These are phyloP conservation scores for Aptenodytes forsteri DNA, from an alignment of 2,113 vertebrate species.

Conservation along the genomic window DNA sequence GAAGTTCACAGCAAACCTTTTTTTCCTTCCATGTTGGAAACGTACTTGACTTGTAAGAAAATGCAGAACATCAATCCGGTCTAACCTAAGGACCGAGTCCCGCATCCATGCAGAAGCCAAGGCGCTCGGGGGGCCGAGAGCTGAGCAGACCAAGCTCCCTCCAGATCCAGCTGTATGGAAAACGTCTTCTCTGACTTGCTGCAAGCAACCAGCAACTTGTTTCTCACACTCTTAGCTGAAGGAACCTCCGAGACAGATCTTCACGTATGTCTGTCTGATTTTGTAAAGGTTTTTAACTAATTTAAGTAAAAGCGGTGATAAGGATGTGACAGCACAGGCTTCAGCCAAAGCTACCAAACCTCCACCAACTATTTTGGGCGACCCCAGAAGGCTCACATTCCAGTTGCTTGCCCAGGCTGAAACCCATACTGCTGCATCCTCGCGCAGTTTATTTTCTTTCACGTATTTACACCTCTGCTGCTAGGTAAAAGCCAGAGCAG, in stretches of 20 bases:
- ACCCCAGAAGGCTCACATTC: not conserved
- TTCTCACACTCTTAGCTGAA: not conserved
- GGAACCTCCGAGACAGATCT: not conserved
- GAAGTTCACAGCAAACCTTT: not conserved
- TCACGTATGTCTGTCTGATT: accelerated
- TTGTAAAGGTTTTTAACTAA: not conserved
- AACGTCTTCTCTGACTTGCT: not conserved
- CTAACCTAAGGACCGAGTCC: not conserved
- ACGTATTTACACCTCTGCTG: not conserved
- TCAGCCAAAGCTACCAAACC: not conserved
- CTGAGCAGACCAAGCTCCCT: not conserved
- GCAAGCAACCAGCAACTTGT: not conserved
- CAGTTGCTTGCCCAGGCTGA: not conserved
- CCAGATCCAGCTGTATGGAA: not conserved
- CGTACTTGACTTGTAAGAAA: not conserved
- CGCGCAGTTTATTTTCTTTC: not conserved
- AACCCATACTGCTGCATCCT: not conserved
- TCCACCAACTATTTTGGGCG: not conserved
- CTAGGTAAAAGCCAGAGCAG: not conserved
- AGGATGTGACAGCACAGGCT: not conserved
- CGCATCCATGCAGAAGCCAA: not conserved
- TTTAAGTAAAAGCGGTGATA: not conserved
- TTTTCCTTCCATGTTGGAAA: not conserved
- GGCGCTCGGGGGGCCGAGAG: not conserved
- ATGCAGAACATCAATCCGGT: not conserved